Evolutionary conservation across 2,113 vertebrate species (phyloP).

Genomic region (Microcebus lehilahytsara): DNA sequence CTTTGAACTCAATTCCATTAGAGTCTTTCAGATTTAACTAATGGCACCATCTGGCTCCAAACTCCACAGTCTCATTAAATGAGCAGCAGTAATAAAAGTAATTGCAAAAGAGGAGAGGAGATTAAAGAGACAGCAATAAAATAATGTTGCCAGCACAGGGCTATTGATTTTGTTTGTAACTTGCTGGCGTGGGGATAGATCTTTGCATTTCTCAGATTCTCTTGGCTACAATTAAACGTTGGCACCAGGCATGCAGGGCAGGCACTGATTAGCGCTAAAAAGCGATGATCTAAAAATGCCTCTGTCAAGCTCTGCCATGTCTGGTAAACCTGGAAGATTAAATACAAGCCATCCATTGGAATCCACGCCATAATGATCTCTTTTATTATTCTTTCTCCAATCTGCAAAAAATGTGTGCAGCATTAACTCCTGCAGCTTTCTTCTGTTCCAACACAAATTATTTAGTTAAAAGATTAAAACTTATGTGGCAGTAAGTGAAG

Average conservation of each 20-base stretch:
- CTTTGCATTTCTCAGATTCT: background rate
- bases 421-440: background rate
- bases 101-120: constrained; percentile 22
- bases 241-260: background rate
- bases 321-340: background rate
- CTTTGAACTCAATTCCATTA: constrained; percentile 54
- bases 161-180: constrained; percentile 9
- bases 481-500: background rate
- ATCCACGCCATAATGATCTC: background rate
- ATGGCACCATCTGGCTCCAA: constrained; percentile 44
- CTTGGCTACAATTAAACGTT: background rate
- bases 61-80: constrained; percentile 54
- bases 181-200: background rate
- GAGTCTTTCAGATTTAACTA: constrained; percentile 32
- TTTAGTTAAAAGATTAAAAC: background rate
- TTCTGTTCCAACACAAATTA: background rate
- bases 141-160: background rate
- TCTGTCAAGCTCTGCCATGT: background rate
- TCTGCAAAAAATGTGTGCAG: background rate
- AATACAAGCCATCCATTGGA: background rate
- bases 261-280: background rate
- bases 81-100: constrained; percentile 49
- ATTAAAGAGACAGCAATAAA: background rate
- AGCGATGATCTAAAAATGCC: background rate
- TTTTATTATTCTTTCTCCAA: background rate